Evolutionary conservation across 2,888 invertebrate species (phyloP).

Genomic region (Pristionchus mayeri): DNA sequence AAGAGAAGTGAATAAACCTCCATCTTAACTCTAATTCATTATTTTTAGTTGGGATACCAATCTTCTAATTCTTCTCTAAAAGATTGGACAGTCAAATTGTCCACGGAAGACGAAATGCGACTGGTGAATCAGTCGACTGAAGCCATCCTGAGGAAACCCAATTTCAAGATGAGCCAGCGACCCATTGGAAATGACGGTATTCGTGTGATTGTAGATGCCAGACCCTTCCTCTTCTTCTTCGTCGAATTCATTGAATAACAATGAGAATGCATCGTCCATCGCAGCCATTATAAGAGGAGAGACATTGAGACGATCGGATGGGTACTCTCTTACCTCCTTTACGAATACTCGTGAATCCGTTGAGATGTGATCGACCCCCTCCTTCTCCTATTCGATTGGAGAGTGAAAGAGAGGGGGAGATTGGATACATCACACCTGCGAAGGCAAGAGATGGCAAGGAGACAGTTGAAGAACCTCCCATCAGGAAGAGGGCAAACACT

Average conservation of each 20-base stretch:
- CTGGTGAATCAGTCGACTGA: constrained; percentile 36
- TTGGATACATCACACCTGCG: not conserved
- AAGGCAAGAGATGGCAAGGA: not conserved
- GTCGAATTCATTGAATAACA: not conserved
- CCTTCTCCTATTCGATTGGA: not conserved
- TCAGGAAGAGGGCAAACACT: not conserved
- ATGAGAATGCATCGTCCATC: not conserved
- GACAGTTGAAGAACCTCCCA: not conserved
- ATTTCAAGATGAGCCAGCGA: constrained; percentile 11
- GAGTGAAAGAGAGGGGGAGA: not conserved
- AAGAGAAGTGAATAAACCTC: not conserved
- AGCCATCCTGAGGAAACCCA: constrained; percentile 27
- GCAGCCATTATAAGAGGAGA: not conserved
- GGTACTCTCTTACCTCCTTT: not conserved
- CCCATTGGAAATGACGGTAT: not conserved
- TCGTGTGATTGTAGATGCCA: not conserved
- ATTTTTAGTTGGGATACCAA: not conserved
- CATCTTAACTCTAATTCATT: too few relatives aligned
- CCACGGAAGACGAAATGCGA: constrained; percentile 25
- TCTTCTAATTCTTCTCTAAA: not conserved
- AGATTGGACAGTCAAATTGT: not conserved
- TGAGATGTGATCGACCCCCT: not conserved
- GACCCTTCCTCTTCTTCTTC: not conserved
- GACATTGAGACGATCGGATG: not conserved
- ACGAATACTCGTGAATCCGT: not conserved